These are phyloP conservation scores for Lapara coniferarum DNA, from an alignment of 2,888 invertebrate species.

Conservation along the genomic window DNA sequence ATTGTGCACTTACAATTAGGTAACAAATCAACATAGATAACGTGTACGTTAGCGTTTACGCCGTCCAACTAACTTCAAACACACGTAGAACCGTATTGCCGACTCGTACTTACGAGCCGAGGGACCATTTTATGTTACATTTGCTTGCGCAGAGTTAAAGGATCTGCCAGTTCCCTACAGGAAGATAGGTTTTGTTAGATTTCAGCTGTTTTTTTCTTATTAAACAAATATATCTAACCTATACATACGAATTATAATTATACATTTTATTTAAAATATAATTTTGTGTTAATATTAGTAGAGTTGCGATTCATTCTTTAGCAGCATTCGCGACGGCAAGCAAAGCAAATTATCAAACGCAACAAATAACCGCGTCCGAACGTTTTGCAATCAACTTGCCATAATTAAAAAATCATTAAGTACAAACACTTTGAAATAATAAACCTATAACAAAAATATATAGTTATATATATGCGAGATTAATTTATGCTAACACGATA, in stretches of 20 bases:
- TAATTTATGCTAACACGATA: slow-evolving; percentile 76
- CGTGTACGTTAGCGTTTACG: slow-evolving; percentile 36
- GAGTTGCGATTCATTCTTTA: background rate
- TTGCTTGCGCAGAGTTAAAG: too few species aligned
- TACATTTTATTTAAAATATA: background rate
- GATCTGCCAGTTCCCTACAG: too few species aligned
- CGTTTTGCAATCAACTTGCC: slow-evolving; percentile 26
- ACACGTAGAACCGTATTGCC: background rate
- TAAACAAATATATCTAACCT: too few species aligned
- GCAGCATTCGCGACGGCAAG: background rate
- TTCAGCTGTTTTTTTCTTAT: too few species aligned
- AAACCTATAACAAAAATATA: slow-evolving; percentile 61
- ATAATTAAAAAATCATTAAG: slow-evolving; percentile 28
- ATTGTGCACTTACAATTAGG: slow-evolving; percentile 78
- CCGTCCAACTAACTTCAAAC: slow-evolving; percentile 17
- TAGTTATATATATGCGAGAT: slow-evolving; percentile 72
- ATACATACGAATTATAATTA: background rate
- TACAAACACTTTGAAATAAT: slow-evolving; percentile 22
- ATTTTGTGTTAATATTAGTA: background rate
- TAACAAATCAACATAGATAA: slow-evolving; percentile 77
- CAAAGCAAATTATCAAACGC: slow-evolving; percentile 20
- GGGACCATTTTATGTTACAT: too few species aligned
- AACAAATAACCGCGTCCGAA: slow-evolving; percentile 21
- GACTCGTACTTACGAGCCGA: too few species aligned
- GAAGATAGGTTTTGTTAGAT: too few species aligned